These are phyloP conservation scores for Paguma larvata DNA, from an alignment of 2,797 vertebrate species.

Conservation along the genomic window DNA sequence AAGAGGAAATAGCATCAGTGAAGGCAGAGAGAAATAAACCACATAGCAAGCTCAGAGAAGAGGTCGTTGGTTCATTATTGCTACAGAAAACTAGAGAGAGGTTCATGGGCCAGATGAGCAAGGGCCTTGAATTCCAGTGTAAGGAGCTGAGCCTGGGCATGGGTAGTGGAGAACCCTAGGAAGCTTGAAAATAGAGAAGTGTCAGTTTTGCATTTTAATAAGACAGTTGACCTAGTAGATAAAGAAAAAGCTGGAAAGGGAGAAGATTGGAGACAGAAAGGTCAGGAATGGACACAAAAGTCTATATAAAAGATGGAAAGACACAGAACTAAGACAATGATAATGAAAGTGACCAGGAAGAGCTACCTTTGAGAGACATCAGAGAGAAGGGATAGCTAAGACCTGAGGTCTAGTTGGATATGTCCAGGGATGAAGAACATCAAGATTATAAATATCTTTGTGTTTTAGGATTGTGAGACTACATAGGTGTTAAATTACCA, in stretches of 20 bases:
- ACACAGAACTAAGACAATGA: neutral
- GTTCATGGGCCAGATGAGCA: neutral
- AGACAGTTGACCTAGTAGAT: neutral
- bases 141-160: neutral
- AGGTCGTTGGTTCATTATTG: neutral
- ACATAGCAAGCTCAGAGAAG: neutral
- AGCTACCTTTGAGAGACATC: neutral
- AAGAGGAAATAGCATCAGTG: neutral
- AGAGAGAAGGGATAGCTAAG: neutral
- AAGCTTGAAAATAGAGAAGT: neutral
- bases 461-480: neutral
- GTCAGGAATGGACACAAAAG: neutral
- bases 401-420: neutral
- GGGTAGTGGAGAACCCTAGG: neutral
- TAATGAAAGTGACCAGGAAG: neutral
- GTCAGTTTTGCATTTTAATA: constrained; percentile 24
- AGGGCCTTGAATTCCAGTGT: neutral
- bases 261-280: neutral
- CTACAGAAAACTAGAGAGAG: neutral
- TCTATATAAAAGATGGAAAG: neutral
- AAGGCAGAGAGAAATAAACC: neutral
- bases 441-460: neutral
- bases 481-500: neutral
- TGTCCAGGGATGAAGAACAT: neutral
- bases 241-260: neutral